These are phyloP conservation scores for Phrynosoma blainvillii DNA, from an alignment of 2,113 vertebrate species.

Conservation along the genomic window DNA sequence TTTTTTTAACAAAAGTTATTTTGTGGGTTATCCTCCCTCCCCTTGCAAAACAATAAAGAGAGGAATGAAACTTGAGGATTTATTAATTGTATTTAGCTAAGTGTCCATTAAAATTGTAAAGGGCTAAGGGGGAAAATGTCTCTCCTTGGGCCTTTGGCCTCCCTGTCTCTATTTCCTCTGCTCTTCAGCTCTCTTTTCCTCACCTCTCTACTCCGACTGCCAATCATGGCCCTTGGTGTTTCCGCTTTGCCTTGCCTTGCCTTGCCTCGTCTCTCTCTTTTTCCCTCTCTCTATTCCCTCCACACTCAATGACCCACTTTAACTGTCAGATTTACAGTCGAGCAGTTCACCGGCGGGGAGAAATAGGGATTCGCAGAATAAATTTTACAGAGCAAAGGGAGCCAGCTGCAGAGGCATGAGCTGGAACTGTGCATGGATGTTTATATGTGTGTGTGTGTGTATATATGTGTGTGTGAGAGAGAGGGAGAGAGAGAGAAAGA, in stretches of 20 bases:
- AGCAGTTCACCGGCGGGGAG: accelerated
- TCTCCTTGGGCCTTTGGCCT: accelerated
- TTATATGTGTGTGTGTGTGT: background rate
- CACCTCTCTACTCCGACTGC: background rate
- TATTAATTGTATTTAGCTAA: constrained; percentile 31
- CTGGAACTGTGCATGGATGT: constrained; percentile 2
- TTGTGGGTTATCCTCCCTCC: background rate
- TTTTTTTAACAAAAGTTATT: background rate
- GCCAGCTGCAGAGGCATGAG: background rate
- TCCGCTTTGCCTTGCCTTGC: background rate
- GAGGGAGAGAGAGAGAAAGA: background rate
- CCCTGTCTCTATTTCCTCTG: background rate
- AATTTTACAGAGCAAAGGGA: constrained; percentile 11
- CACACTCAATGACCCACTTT: constrained; percentile 37
- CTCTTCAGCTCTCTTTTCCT: background rate
- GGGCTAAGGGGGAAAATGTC: background rate
- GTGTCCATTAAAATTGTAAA: background rate
- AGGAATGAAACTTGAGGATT: constrained; percentile 16
- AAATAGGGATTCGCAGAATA: constrained; percentile 19
- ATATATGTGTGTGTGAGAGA: background rate
- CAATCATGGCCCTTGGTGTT: accelerated
- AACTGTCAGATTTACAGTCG: background rate
- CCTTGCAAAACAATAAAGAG: background rate
- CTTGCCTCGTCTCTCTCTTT: background rate
- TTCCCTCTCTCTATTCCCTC: background rate